Base-by-base conservation (phyloP, 1,140 invertebrate species). In the Tetramorium parvispinum region DNA sequence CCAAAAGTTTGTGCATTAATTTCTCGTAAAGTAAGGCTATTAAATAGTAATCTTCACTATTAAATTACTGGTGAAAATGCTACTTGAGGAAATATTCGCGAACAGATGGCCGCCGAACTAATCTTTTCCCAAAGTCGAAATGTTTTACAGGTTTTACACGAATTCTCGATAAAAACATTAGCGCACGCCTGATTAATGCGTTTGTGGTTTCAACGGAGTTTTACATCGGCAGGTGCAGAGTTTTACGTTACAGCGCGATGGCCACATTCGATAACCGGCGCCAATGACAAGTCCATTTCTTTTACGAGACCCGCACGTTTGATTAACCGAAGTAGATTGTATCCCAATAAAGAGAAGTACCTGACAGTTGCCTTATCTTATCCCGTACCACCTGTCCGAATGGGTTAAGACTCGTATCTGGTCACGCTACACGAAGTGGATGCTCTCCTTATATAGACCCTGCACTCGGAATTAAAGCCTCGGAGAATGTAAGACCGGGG, bases 351-450 rank as follows among this genome's bases (percentile, higher is more conserved):
- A 91, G 90, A 86, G 85, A 86, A 73, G 70, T 71, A 68, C 68
- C 57, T 71, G 85, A 85, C 85, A 79, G 65, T 71, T 57, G 57
- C 24, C 82, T 91, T 91, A 91, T 91, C 91, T 91, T 86, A 91
- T 89, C 86, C 86, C 61, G 49, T 66, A 81, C 70, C 8, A 61
- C 59, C 86, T 89, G 90, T 91, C 88, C 86, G 82, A 61, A 51
- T 43, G 76, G 76, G 85, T 75, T 85, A 83, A 85, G 86, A 81
- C 85, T 91, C 86, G 88, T 89, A 91, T 89, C 91, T 89, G 88
- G 91, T 91, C 91, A 91, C 91, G 91, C 91, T 73, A 83, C 91
- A 89, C 65, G 57, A 18, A 63, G 63, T 46, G 78, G 85, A 90
- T 65, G 83, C 13, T 82, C 75, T 57, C 68, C 79, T 79, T 85